phyloP scores from a whole-genome alignment of 2,113 vertebrate genomes.

The Euleptes europaea region DNA sequence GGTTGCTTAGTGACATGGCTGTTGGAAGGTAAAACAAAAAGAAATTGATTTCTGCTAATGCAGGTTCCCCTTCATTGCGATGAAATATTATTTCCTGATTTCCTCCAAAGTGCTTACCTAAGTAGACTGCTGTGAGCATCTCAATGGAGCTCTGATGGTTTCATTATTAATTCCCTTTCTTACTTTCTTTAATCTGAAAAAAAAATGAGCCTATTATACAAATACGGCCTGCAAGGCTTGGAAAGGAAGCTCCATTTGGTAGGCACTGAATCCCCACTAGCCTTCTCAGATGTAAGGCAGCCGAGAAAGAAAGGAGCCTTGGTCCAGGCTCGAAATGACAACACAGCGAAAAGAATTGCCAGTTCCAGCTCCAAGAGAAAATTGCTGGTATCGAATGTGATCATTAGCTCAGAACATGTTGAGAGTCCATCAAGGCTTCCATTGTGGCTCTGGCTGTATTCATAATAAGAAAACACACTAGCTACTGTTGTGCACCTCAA shows the following conservation, averaged over 20 bases:
- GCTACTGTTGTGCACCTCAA: neutral
- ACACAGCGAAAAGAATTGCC: neutral
- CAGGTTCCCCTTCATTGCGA: neutral
- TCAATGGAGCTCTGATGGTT: conserved; percentile 9
- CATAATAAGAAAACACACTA: neutral
- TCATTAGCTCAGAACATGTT: neutral
- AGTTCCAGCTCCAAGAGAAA: neutral
- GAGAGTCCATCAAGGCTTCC: neutral
- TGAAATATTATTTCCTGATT: conserved; percentile 31
- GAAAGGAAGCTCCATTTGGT: neutral
- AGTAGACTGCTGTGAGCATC: conserved; percentile 24
- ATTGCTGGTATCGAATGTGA: neutral
- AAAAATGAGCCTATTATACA: neutral
- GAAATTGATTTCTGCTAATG: neutral
- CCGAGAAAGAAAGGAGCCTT: neutral
- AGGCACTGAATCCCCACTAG: neutral
- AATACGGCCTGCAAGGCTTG: neutral
- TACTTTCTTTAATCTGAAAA: conserved; percentile 36
- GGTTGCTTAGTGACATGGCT: conserved; percentile 3
- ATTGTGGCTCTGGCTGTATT: neutral
- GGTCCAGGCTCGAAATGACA: neutral
- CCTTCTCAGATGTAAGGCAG: neutral
- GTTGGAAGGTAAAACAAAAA: conserved; percentile 4
- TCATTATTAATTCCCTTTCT: conserved; percentile 39
- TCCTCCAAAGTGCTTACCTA: neutral